phyloP scores from a whole-genome alignment of 2,888 invertebrate species.

The Lobophora halterata region DNA sequence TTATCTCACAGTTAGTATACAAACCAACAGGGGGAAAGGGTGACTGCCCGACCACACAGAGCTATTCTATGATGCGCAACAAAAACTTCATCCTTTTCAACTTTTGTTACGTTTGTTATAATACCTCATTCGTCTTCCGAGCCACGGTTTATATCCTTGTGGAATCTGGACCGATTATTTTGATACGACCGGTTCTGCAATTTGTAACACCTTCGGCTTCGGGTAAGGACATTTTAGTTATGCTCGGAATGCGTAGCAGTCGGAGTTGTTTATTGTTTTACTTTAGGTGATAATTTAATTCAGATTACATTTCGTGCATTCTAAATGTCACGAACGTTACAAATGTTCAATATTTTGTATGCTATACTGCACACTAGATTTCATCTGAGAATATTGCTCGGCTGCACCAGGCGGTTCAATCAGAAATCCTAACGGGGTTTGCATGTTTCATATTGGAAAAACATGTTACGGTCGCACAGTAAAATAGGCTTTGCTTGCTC shows the following conservation, averaged over 20 bases:
- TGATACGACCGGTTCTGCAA: slow-evolving; percentile 28
- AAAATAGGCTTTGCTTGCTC: slow-evolving; percentile 25
- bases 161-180: slow-evolving; percentile 28
- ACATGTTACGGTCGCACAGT: slow-evolving; percentile 27
- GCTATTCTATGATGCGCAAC: slow-evolving; percentile 38
- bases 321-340: neutral
- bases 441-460: slow-evolving; percentile 34
- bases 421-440: slow-evolving; percentile 32
- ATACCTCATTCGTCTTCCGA: slow-evolving; percentile 30
- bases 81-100: slow-evolving; percentile 47
- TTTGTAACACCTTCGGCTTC: slow-evolving; percentile 29
- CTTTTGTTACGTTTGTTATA: slow-evolving; percentile 40
- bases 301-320: neutral
- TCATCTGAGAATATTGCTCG: slow-evolving; percentile 34
- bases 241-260: slow-evolving; percentile 24
- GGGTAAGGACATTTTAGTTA: slow-evolving; percentile 20
- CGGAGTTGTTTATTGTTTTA: slow-evolving; percentile 20
- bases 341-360: too few species aligned
- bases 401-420: slow-evolving; percentile 36
- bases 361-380: slow-evolving; percentile 13
- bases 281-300: slow-evolving; percentile 3
- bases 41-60: slow-evolving; percentile 53
- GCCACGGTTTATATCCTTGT: slow-evolving; percentile 17
- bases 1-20: slow-evolving; percentile 2
- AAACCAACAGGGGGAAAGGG: slow-evolving; percentile 35